phyloP scores from a whole-genome alignment of 1,140 invertebrate species.

The Asobara japonica region DNA sequence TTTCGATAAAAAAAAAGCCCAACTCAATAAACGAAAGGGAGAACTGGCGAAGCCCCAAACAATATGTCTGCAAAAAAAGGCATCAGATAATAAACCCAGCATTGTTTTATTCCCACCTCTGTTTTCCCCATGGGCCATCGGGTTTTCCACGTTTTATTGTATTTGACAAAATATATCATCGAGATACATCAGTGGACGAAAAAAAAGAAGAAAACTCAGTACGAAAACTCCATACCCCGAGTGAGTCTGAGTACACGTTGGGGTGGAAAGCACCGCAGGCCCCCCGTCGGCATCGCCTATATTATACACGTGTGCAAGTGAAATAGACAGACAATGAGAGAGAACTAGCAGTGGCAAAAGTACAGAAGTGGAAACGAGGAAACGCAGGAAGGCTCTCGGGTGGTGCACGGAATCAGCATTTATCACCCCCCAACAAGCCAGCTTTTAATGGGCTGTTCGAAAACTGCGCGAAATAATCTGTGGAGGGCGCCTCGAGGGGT shows the following conservation, averaged over 20 bases:
- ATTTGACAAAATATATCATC: slow-evolving; percentile 32
- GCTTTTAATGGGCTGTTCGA: slow-evolving; percentile 62
- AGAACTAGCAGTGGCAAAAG: slow-evolving; percentile 1
- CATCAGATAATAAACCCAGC: neutral
- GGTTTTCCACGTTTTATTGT: slow-evolving; percentile 25
- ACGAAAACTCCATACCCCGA: slow-evolving; percentile 3
- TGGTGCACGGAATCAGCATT: slow-evolving; percentile 55
- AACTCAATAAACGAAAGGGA: neutral
- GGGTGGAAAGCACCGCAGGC: neutral
- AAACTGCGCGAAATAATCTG: slow-evolving; percentile 63
- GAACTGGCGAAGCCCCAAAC: neutral
- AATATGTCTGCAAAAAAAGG: neutral
- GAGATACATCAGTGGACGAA: slow-evolving; percentile 4
- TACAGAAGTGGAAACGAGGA: slow-evolving; percentile 11
- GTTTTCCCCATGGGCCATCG: neutral
- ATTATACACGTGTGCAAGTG: neutral
- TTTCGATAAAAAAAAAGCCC: neutral
- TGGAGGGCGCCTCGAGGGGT: neutral
- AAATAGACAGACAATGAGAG: slow-evolving; percentile 1
- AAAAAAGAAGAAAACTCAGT: neutral
- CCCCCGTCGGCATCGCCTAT: neutral
- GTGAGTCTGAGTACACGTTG: neutral
- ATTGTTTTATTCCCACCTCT: neutral
- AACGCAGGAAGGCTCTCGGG: slow-evolving; percentile 6
- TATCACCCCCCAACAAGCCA: slow-evolving; percentile 58